These are phyloP conservation scores for Drosophila subsilvestris DNA, from an alignment of 2,888 invertebrate genomes.

Conservation along the genomic window DNA sequence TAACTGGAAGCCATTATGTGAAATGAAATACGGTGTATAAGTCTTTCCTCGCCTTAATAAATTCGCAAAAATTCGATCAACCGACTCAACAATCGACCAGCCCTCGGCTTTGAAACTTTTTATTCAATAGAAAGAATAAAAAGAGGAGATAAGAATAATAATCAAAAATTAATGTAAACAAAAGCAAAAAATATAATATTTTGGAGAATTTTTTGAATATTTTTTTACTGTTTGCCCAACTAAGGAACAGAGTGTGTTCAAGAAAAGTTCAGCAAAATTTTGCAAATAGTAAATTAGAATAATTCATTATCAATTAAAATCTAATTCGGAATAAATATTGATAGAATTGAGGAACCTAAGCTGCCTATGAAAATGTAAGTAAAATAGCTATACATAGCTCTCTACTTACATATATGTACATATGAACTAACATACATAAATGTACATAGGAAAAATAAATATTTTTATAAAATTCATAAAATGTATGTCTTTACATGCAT, in stretches of 20 bases:
- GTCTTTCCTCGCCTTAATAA: background rate
- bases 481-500: conserved; percentile 6
- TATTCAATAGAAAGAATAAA: conserved; percentile 10
- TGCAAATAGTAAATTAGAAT: conserved; percentile 12
- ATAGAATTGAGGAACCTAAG: background rate
- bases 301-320: conserved; percentile 16
- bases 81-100: conserved; percentile 20
- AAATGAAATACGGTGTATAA: background rate
- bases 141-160: conserved; percentile 24
- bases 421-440: background rate
- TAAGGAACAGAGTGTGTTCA: conserved; percentile 67
- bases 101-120: conserved; percentile 18
- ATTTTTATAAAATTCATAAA: background rate
- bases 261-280: conserved; percentile 39
- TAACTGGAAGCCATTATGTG: background rate
- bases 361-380: conserved; percentile 15
- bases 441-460: conserved; percentile 14
- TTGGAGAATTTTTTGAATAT: conserved; percentile 64
- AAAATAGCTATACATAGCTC: conserved; percentile 2
- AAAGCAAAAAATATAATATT: conserved; percentile 48
- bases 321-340: background rate
- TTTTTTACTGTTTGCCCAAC: conserved; percentile 66
- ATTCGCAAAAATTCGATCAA: conserved; percentile 12
- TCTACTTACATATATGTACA: conserved; percentile 3
- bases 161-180: conserved; percentile 22